phyloP scores from a whole-genome alignment of 2,888 invertebrate species.

The Lasioglossum zephyrum region DNA sequence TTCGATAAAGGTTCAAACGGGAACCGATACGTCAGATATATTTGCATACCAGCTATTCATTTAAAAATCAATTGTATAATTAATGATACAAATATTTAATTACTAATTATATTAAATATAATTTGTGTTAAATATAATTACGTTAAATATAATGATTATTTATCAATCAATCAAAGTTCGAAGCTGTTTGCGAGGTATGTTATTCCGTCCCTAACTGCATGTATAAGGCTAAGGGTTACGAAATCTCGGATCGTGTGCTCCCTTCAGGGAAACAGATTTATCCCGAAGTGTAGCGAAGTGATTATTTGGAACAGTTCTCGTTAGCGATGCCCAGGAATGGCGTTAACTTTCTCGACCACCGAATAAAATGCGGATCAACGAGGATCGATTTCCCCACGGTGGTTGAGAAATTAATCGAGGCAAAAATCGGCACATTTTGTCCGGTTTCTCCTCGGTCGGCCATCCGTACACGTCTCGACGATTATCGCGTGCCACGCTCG shows the following conservation, averaged over 20 bases:
- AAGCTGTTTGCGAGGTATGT: no score
- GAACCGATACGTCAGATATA: no score
- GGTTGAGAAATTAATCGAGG: conserved; percentile 31
- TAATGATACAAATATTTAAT: no score
- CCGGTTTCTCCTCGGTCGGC: background rate
- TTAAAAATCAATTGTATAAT: no score
- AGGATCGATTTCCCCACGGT: conserved; percentile 25
- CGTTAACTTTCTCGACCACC: conserved; percentile 5
- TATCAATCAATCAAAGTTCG: no score
- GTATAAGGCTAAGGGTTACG: background rate
- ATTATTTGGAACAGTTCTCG: conserved; percentile 2
- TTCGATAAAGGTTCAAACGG: no score
- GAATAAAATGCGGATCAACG: conserved; percentile 23
- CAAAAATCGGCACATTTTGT: background rate
- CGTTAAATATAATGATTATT: no score
- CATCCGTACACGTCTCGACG: background rate
- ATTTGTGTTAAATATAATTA: no score
- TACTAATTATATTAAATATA: no score
- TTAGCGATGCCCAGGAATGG: background rate
- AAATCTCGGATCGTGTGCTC: background rate
- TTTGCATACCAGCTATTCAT: no score
- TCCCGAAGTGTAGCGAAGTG: background rate
- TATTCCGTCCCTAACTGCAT: no score
- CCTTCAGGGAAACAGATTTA: background rate
- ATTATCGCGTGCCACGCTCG: conserved; percentile 3